phyloP scores from a whole-genome alignment of 2,113 vertebrate species.

The Notothenia rossii region DNA sequence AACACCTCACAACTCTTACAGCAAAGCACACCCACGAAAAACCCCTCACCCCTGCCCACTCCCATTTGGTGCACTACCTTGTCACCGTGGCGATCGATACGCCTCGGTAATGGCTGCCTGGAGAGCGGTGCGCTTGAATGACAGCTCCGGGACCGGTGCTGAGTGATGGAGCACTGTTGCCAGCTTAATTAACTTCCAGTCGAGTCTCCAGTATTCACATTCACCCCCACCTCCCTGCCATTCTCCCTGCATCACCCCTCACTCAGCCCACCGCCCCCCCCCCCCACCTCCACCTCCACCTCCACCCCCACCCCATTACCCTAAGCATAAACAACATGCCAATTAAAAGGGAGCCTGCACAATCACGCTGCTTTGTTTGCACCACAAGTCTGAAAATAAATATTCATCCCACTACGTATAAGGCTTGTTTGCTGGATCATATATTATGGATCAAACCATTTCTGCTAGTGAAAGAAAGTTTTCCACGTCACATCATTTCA shows the following conservation, averaged over 20 bases:
- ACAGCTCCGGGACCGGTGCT: conserved; percentile 67
- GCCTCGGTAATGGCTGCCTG: conserved; percentile 75
- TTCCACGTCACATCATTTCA: neutral
- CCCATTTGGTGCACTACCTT: conserved; percentile 57
- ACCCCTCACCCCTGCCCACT: conserved; percentile 37
- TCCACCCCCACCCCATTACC: conserved; percentile 20
- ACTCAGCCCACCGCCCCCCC: too few relatives aligned
- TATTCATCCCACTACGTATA: conserved; percentile 35
- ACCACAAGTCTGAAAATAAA: conserved; percentile 34
- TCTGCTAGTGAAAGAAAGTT: conserved; percentile 35
- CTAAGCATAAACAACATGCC: conserved; percentile 59
- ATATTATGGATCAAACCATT: conserved; percentile 61
- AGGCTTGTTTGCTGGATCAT: conserved; percentile 25
- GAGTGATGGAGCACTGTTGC: conserved; percentile 76
- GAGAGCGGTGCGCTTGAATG: conserved; percentile 74
- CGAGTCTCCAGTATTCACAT: conserved; percentile 69
- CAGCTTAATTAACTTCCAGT: conserved; percentile 82
- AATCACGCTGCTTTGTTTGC: conserved; percentile 47
- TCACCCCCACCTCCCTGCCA: neutral
- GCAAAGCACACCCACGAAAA: conserved; percentile 6
- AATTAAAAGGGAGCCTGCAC: conserved; percentile 56
- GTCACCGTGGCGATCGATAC: conserved; percentile 77
- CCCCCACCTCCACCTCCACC: neutral
- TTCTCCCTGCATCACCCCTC: conserved; percentile 2
- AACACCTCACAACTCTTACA: conserved; percentile 6